Evolutionary conservation across 2,888 invertebrate species (phyloP).

Genomic region (Podotricha telesiphe): DNA sequence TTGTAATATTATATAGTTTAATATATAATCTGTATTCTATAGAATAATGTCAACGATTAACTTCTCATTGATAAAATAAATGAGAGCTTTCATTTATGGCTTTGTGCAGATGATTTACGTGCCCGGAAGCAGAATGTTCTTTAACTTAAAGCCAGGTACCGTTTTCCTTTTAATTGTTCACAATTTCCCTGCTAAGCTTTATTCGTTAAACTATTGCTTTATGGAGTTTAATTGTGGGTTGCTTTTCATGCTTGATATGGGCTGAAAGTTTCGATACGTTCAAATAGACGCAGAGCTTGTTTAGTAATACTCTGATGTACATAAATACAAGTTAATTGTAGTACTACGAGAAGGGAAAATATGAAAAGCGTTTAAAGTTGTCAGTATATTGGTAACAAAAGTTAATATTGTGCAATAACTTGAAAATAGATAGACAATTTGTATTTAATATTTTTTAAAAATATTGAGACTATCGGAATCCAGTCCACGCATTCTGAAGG

Average conservation of each 20-base stretch:
- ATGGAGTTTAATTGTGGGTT: conserved; percentile 7
- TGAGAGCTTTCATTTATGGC: conserved; percentile 42
- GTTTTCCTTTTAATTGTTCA: conserved; percentile 28
- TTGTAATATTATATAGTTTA: not conserved
- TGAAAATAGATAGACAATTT: too few relatives aligned
- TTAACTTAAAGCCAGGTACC: conserved; percentile 26
- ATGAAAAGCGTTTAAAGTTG: not conserved
- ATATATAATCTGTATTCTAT: not conserved
- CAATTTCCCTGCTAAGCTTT: conserved; percentile 14
- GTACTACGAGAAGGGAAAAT: not conserved
- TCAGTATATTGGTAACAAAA: not conserved
- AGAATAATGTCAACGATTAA: not conserved
- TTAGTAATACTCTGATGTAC: not conserved
- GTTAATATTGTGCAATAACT: too few relatives aligned
- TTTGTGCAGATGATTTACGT: conserved; percentile 44
- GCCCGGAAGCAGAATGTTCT: conserved; percentile 29
- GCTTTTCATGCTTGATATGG: not conserved
- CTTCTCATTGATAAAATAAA: conserved; percentile 36
- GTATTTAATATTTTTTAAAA: too few relatives aligned
- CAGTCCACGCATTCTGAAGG: too few relatives aligned
- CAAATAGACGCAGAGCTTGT: not conserved
- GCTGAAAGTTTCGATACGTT: not conserved
- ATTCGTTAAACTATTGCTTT: conserved; percentile 12
- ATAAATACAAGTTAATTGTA: not conserved
- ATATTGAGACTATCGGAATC: too few relatives aligned